Conservation (phyloP, 2,888 invertebrate species). For the Aporophyla lueneburgensis region DNA sequence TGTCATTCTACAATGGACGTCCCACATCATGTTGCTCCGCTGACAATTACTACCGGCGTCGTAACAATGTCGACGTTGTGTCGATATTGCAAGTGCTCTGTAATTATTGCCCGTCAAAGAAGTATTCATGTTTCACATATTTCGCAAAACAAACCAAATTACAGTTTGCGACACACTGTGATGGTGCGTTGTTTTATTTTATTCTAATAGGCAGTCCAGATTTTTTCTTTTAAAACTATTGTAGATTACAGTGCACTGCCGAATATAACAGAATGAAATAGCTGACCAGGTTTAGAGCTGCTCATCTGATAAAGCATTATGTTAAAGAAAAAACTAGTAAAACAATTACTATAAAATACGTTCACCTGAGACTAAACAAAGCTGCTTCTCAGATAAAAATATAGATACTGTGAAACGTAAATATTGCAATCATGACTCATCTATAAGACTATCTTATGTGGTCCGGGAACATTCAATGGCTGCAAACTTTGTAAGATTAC, state of each 20-base stretch:
- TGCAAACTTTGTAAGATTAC: slow-evolving; percentile 15
- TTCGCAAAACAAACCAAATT: slow-evolving; percentile 10
- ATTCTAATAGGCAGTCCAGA: neutral
- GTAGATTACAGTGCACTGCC: neutral
- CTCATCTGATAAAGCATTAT: slow-evolving; percentile 17
- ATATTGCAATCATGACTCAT: slow-evolving; percentile 51
- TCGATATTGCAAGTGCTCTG: neutral
- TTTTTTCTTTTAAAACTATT: neutral
- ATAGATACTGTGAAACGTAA: slow-evolving; percentile 43
- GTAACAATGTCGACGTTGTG: too few relatives aligned
- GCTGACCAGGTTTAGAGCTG: neutral
- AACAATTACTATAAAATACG: slow-evolving; percentile 35
- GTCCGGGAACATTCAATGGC: slow-evolving; percentile 35
- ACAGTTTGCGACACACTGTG: neutral
- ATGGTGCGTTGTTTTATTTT: neutral
- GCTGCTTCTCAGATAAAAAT: slow-evolving; percentile 56
- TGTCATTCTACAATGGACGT: neutral
- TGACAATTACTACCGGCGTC: neutral
- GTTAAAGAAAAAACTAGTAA: slow-evolving; percentile 36
- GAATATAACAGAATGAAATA: neutral
- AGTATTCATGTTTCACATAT: neutral
- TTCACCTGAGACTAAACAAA: slow-evolving; percentile 63
- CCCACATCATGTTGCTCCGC: neutral
- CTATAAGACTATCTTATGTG: slow-evolving; percentile 11
- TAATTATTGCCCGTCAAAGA: neutral